A percentile compares a stretch with the other conserved stretches of the same genome.
Conservation (phyloP, 2,797 vertebrate genomes). For the Gambelia wislizenii region DNA sequence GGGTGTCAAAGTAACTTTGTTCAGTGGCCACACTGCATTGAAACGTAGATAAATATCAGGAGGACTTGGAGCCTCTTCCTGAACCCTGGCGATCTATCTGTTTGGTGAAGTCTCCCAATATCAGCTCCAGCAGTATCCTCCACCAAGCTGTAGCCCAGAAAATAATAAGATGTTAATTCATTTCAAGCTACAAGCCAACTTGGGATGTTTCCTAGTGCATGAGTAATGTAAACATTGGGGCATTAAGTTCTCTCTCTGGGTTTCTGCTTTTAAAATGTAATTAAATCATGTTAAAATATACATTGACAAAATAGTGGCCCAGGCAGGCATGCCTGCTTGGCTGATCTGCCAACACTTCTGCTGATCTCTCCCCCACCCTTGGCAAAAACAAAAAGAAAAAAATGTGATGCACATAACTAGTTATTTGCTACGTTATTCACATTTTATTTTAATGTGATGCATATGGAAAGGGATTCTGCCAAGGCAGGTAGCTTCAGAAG, state of each 20-base stretch:
- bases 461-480: slow-evolving; percentile 38
- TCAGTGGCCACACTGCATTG: slow-evolving; percentile 44
- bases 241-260: slow-evolving; percentile 36
- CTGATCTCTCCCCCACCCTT: slow-evolving; percentile 38
- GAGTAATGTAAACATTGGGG: slow-evolving; percentile 51
- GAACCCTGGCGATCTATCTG: background rate
- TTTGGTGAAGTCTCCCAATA: background rate
- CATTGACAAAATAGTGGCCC: slow-evolving; percentile 27
- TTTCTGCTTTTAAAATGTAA: slow-evolving; percentile 55
- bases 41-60: slow-evolving; percentile 20
- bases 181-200: slow-evolving; percentile 24
- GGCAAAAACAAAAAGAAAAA: background rate
- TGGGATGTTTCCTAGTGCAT: slow-evolving; percentile 18
- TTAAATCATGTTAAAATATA: slow-evolving; percentile 56
- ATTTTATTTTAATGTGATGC: slow-evolving; percentile 33
- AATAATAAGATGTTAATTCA: slow-evolving; percentile 54
- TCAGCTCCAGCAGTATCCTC: background rate
- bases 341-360: slow-evolving; percentile 32
- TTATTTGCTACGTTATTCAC: slow-evolving; percentile 51
- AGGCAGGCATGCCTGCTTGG: slow-evolving; percentile 32
- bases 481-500: background rate
- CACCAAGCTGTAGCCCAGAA: background rate
- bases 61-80: slow-evolving; percentile 4
- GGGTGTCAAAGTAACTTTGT: slow-evolving; percentile 51
- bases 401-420: slow-evolving; percentile 24